Base-by-base conservation (phyloP, 2,797 vertebrate species). In the Sciaenops ocellatus region DNA sequence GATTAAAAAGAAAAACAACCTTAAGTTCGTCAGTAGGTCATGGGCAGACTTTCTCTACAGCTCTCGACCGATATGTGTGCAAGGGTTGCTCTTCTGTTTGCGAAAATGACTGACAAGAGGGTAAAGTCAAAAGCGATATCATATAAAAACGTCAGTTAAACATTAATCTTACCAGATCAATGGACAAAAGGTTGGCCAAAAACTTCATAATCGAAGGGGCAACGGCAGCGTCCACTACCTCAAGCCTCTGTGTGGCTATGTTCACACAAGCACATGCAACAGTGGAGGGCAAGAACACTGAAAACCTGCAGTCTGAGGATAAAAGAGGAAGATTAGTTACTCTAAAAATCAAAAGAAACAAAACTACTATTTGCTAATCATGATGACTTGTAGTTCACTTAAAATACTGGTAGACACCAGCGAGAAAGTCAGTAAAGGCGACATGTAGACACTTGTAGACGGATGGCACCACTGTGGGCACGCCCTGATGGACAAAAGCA, bases 91-190 rank as follows among this genome's bases (percentile, higher is more conserved):
- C 46, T 62, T 50, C 42, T 67, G 44, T 79, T 70, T 56, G 22
- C 13, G 15, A 60, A 68, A 67, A 48, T 50, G 18, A 60, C 54
- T 74, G 47, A 79, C 69, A 62, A 74, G 1, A 12, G 87, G 70
- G 24, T 82, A 89, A 90, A 87, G 90, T 89, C 82, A 78, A 79
- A 76, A 75, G 42, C 50, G 55, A 84, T 61, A 82, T 63, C 17
- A 57, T 66, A 30, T 68, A 20, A 52, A 79, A 69, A 66, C 26
- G 28, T n/a, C 18, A 62, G 87, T 91, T 88, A 89, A 89, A 90
- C 66, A 87, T 89, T 86, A 88, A 2, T 62, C 88, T 82, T 80
- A 93, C 92, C 89, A 84, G 79, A 85, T 93, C 89, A 47, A 78
- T 75, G 69, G 69, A 77, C 89, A 93, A 65, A 65, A 86, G 84